A percentile compares a stretch with the other conserved stretches of the same genome.
Evolutionary conservation across 1,140 invertebrate genomes (phyloP).

Genomic region (Maconellicoccus hirsutus): DNA sequence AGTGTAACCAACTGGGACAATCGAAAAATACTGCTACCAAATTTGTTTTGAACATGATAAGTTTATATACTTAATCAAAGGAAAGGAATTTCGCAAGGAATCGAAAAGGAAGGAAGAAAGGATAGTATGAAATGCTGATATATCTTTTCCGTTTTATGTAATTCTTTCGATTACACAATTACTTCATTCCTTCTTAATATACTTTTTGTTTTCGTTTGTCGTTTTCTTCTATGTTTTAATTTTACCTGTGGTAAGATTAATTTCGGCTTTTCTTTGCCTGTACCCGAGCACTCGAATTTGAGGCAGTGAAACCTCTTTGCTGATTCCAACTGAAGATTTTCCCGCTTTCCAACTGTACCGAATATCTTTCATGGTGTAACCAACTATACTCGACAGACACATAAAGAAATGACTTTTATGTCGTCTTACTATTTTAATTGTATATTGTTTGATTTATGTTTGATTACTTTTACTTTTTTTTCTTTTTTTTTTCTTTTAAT

Average conservation of each 20-base stretch:
- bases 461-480: too few relatives aligned
- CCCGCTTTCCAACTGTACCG: conserved; percentile 89
- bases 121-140: background rate
- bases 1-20: conserved; percentile 78
- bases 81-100: background rate
- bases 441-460: too few relatives aligned
- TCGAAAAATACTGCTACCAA: conserved; percentile 17
- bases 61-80: background rate
- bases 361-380: conserved; percentile 94
- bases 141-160: too few relatives aligned
- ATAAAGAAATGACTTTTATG: conserved; percentile 18
- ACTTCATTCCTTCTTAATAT: too few relatives aligned
- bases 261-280: conserved; percentile 77
- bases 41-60: background rate
- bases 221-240: background rate
- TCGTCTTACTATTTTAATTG: background rate
- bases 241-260: conserved; percentile 82
- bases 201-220: background rate
- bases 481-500: too few relatives aligned
- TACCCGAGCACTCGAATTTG: conserved; percentile 88
- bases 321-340: conserved; percentile 79
- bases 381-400: conserved; percentile 50
- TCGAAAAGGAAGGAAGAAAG: background rate
- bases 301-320: conserved; percentile 82
- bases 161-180: too few relatives aligned